Evolutionary conservation across 2,797 vertebrate genomes (phyloP).

Genomic region (Simalia tracyae): DNA sequence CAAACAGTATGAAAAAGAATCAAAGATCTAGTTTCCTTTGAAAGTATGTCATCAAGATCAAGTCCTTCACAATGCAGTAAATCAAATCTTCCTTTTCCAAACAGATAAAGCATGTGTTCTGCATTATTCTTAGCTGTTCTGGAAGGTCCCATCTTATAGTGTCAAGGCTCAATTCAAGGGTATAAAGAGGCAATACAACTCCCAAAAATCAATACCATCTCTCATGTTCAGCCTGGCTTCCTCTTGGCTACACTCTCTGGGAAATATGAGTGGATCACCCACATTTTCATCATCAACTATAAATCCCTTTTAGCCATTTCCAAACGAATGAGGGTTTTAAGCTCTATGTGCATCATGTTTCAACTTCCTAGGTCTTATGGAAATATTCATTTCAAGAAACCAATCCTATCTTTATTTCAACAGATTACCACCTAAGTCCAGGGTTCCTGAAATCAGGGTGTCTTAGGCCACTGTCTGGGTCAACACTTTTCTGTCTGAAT

Average conservation of each 20-base stretch:
- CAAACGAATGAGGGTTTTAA: not conserved
- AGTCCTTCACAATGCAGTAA: not conserved
- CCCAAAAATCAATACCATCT: too few relatives aligned
- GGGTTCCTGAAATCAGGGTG: not conserved
- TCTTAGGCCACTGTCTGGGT: not conserved
- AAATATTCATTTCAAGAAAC: not conserved
- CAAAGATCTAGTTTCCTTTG: not conserved
- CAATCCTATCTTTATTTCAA: not conserved
- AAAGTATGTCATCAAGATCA: not conserved
- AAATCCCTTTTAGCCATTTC: not conserved
- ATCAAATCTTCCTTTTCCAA: not conserved
- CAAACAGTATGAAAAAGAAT: not conserved
- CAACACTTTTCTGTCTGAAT: not conserved
- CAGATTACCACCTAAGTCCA: not conserved
- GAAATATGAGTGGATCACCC: not conserved
- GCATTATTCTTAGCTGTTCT: too few relatives aligned
- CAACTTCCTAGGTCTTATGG: not conserved
- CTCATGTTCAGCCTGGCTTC: too few relatives aligned
- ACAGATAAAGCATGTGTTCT: not conserved
- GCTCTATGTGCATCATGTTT: not conserved
- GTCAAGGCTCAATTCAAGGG: too few relatives aligned
- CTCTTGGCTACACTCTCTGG: too few relatives aligned
- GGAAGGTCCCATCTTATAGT: too few relatives aligned
- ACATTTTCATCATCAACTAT: not conserved
- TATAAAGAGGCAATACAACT: too few relatives aligned